Percentiles rank a stretch among this genome's conserved stretches.
Conservation (phyloP, 2,888 invertebrate species). For the Myathropa florea region DNA sequence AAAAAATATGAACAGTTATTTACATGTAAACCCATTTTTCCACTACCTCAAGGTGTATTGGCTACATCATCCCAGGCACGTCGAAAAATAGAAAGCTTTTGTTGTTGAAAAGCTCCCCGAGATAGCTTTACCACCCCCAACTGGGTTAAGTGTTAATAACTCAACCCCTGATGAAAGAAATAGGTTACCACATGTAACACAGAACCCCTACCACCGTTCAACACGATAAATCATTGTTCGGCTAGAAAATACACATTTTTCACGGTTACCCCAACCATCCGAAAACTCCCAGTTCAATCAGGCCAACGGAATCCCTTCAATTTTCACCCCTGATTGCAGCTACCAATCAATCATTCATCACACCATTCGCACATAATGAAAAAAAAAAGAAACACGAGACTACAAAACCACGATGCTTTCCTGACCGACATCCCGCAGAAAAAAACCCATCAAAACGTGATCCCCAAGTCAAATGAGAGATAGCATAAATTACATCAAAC, state of each 20-base stretch:
- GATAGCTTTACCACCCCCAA: background rate
- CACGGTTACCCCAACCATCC: background rate
- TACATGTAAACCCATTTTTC: background rate
- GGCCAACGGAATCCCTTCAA: background rate
- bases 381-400: background rate
- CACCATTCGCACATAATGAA: conserved; percentile 14
- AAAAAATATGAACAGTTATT: background rate
- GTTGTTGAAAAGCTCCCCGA: background rate
- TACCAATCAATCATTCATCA: conserved; percentile 55
- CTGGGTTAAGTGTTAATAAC: background rate
- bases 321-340: background rate
- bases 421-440: background rate
- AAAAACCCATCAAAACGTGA: conserved; percentile 44
- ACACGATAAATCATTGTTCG: conserved; percentile 44
- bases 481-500: conserved; percentile 28
- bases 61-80: background rate
- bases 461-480: conserved; percentile 55
- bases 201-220: background rate
- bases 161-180: background rate
- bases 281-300: conserved; percentile 42
- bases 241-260: conserved; percentile 27
- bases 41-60: background rate
- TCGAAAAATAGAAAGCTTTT: background rate
- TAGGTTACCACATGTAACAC: conserved; percentile 8
- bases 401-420: background rate